phyloP scores from a whole-genome alignment of 2,888 invertebrate species.

The Limnephilus lunatus region DNA sequence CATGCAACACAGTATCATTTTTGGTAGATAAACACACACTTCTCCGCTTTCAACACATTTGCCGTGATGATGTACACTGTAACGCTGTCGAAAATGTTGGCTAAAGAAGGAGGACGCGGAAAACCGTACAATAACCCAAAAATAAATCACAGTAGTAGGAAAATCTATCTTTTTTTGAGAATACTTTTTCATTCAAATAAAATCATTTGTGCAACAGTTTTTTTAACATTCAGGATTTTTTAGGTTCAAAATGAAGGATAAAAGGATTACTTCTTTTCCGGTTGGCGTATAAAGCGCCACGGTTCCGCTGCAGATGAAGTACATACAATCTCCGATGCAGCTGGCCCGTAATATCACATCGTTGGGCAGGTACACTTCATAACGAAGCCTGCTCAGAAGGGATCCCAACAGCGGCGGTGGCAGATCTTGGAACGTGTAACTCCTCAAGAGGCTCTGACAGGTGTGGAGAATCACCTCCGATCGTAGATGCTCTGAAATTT shows the following conservation, averaged over 20 bases:
- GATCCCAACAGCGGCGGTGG: slow-evolving; percentile 75
- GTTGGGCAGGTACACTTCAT: slow-evolving; percentile 79
- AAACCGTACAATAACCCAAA: too few species aligned
- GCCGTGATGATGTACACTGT: too few species aligned
- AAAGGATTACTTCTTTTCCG: slow-evolving; percentile 77
- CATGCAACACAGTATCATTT: too few species aligned
- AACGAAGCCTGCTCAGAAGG: slow-evolving; percentile 76
- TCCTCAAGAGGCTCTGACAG: slow-evolving; percentile 77
- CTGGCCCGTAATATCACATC: slow-evolving; percentile 80
- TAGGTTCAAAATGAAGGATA: not conserved
- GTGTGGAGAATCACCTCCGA: slow-evolving; percentile 78
- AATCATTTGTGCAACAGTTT: too few species aligned
- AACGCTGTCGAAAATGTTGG: too few species aligned
- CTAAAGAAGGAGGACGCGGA: too few species aligned
- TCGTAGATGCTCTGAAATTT: slow-evolving; percentile 72
- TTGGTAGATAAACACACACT: too few species aligned
- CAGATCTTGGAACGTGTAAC: slow-evolving; percentile 76
- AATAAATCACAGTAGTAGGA: too few species aligned
- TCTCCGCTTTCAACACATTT: too few species aligned
- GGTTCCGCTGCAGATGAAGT: slow-evolving; percentile 80
- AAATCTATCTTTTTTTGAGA: too few species aligned
- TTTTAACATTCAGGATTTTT: not conserved
- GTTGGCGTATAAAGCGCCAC: slow-evolving; percentile 79
- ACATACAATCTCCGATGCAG: slow-evolving; percentile 80
- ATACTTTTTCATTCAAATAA: too few species aligned